Evolutionary conservation across 2,113 vertebrate genomes (phyloP).

Genomic region (Grallaria varia): DNA sequence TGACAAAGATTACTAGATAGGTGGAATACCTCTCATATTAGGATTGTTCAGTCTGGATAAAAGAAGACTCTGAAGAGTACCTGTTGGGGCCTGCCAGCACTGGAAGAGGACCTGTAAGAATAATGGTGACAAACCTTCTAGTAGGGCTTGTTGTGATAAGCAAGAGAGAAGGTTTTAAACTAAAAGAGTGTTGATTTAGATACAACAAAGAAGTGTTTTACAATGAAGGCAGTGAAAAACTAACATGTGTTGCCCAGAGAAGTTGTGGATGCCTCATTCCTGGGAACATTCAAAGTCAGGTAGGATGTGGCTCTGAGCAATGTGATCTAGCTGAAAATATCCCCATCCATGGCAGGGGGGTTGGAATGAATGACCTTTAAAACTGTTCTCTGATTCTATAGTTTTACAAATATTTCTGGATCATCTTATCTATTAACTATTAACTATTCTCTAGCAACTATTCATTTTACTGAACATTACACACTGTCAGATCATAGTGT

Average conservation of each 20-base stretch:
- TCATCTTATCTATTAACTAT: not conserved
- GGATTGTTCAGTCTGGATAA: not conserved
- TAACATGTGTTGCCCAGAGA: not conserved
- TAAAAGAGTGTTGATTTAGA: not conserved
- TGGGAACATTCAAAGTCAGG: not conserved
- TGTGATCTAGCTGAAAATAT: not conserved
- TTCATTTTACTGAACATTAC: not conserved
- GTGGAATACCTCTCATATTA: not conserved
- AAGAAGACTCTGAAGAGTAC: not conserved
- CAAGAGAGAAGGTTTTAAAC: not conserved
- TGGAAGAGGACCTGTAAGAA: not conserved
- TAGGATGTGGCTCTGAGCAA: not conserved
- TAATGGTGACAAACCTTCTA: not conserved
- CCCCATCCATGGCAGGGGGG: rapidly evolving
- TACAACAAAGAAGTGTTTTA: not conserved
- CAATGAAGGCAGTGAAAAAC: not conserved
- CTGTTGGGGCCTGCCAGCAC: not conserved
- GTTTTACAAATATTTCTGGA: not conserved
- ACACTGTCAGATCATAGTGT: not conserved
- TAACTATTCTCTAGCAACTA: not conserved
- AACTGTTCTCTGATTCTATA: not conserved
- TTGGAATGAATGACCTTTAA: not conserved
- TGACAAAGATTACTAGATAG: not conserved
- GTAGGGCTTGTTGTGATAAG: not conserved
- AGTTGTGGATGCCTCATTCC: no score